These are phyloP conservation scores for Lagria hirta DNA, from an alignment of 2,888 invertebrate genomes.

Conservation along the genomic window DNA sequence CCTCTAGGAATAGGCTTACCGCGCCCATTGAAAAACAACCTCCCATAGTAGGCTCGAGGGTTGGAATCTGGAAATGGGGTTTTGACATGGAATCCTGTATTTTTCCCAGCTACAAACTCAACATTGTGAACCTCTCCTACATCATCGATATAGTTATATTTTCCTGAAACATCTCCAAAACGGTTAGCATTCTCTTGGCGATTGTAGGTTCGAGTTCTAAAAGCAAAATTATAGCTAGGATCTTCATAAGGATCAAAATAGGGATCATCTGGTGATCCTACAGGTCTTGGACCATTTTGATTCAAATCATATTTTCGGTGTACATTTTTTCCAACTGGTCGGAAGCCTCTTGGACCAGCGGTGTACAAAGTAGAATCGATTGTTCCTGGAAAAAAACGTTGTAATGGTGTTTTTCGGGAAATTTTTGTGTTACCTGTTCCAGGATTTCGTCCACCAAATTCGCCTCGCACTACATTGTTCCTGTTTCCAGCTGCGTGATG, in stretches of 20 bases:
- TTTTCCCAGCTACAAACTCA: constrained; percentile 73
- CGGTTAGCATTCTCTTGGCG: constrained; percentile 61
- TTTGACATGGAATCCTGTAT: constrained; percentile 75
- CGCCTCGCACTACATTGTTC: constrained; percentile 67
- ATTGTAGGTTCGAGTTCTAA: constrained; percentile 67
- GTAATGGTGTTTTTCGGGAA: not conserved
- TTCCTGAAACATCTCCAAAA: constrained; percentile 56
- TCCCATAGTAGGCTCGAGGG: constrained; percentile 60
- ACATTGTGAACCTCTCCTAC: constrained; percentile 76
- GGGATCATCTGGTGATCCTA: constrained; percentile 68
- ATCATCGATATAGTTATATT: constrained; percentile 73
- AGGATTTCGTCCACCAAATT: constrained; percentile 74
- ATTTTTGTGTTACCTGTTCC: constrained; percentile 57
- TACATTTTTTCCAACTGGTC: constrained; percentile 75
- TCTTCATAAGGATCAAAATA: constrained; percentile 76
- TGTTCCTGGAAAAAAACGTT: constrained; percentile 4
- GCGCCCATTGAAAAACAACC: constrained; percentile 65
- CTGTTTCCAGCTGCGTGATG: constrained; percentile 69
- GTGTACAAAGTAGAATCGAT: constrained; percentile 70
- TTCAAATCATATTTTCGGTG: constrained; percentile 72
- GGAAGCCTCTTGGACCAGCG: constrained; percentile 75
- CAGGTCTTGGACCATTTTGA: constrained; percentile 63
- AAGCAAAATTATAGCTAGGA: constrained; percentile 72
- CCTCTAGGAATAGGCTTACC: constrained; percentile 68
- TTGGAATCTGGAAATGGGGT: constrained; percentile 70